Evolutionary conservation across 2,888 invertebrate genomes (phyloP).

Genomic region (Polydesmus complanatus): DNA sequence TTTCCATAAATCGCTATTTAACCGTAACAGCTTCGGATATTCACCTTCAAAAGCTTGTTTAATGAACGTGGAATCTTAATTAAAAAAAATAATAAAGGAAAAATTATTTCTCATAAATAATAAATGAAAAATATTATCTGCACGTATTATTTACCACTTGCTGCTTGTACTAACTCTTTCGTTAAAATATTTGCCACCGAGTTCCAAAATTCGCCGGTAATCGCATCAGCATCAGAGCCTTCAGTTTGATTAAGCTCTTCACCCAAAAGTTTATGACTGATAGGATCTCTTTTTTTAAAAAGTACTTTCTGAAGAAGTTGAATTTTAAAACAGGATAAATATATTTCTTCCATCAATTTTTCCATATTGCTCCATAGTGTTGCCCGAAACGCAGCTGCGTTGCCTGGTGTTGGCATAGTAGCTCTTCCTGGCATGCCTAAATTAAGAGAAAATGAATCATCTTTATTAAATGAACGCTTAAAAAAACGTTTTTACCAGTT

Average conservation of each 20-base stretch:
- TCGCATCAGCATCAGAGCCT: neutral
- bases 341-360: slow-evolving; percentile 56
- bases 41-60: slow-evolving; percentile 76
- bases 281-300: slow-evolving; percentile 37
- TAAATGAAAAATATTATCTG: slow-evolving; percentile 6
- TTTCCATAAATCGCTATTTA: slow-evolving; percentile 60
- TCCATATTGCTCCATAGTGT: slow-evolving; percentile 81
- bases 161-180: slow-evolving; percentile 35
- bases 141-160: slow-evolving; percentile 30
- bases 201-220: slow-evolving; percentile 40
- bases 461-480: neutral
- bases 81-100: slow-evolving; percentile 18
- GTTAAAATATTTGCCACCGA: slow-evolving; percentile 38
- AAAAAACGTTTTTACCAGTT: neutral
- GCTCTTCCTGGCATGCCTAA: slow-evolving; percentile 43
- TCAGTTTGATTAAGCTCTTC: slow-evolving; percentile 32
- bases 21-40: slow-evolving; percentile 68
- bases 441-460: too few relatives aligned
- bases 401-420: slow-evolving; percentile 42
- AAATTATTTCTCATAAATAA: neutral
- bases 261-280: slow-evolving; percentile 41
- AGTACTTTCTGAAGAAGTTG: slow-evolving; percentile 40
- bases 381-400: slow-evolving; percentile 44
- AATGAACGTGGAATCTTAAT: slow-evolving; percentile 41
- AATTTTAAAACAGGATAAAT: slow-evolving; percentile 31